A percentile compares a stretch with the other conserved stretches of the same genome.
These are phyloP conservation scores for Macrotrachela quadricornifera DNA, from an alignment of 1,140 invertebrate genomes.

Conservation along the genomic window DNA sequence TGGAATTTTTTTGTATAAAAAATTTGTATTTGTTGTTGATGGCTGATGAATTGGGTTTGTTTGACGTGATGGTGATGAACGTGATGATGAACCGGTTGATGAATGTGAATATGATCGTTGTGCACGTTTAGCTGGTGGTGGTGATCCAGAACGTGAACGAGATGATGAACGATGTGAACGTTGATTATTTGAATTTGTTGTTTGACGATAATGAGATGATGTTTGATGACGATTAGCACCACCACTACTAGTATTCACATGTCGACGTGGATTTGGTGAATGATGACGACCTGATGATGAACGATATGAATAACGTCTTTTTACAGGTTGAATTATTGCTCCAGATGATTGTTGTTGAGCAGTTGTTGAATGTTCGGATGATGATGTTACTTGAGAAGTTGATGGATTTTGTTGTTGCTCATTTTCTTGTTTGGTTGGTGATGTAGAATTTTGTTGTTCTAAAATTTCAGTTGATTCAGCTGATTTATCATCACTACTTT, in stretches of 20 bases:
- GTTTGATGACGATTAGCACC: constrained; percentile 1
- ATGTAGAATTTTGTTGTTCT: too few species aligned
- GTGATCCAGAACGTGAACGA: constrained; percentile 14
- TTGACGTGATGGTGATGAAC: constrained; percentile 17
- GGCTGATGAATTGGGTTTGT: constrained; percentile 40
- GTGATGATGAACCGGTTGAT: background rate
- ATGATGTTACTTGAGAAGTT: too few species aligned
- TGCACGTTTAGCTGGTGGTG: constrained; percentile 20
- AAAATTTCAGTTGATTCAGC: background rate
- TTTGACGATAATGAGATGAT: too few species aligned
- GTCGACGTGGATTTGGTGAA: constrained; percentile 15
- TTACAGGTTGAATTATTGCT: too few species aligned
- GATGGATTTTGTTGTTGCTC: constrained; percentile 16
- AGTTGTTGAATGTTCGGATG: too few species aligned
- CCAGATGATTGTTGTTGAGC: too few species aligned
- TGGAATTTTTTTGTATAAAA: too few species aligned
- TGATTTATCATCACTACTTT: background rate
- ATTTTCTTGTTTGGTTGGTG: constrained; percentile 31
- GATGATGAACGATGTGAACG: constrained; percentile 13
- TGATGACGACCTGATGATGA: too few species aligned
- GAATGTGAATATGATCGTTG: background rate
- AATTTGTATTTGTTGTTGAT: constrained; percentile 31
- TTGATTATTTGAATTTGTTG: too few species aligned
- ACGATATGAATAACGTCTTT: too few species aligned
- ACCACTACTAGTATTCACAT: constrained; percentile 17